Percentiles rank a stretch among this genome's conserved stretches.
phyloP scores from a whole-genome alignment of 30 jellyfish, hydroid and myxozoan genomes.

The Sanderia malayensis region DNA sequence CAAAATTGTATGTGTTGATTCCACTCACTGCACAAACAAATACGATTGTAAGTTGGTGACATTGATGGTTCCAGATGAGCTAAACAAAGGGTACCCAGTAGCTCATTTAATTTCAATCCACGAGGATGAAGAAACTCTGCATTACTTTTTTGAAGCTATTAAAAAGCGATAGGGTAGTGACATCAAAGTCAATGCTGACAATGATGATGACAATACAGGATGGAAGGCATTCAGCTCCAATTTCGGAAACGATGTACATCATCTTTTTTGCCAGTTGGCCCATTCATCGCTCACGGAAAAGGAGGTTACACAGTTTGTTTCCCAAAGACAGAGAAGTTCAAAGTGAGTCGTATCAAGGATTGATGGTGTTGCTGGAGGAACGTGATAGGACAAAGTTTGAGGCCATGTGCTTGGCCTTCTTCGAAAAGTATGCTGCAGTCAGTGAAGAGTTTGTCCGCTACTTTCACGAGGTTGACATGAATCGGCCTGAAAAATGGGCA shows the following conservation, averaged over 20 bases:
- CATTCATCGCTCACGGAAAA: slow-evolving; percentile 60
- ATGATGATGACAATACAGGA: slow-evolving; percentile 35
- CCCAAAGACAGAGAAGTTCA: slow-evolving; percentile 29
- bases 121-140: slow-evolving; percentile 34
- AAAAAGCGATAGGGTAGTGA: neutral
- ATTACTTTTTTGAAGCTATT: slow-evolving; percentile 34
- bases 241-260: slow-evolving; percentile 58
- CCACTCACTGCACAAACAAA: slow-evolving; percentile 26
- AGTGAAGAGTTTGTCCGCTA: slow-evolving; percentile 33
- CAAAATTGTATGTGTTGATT: slow-evolving; percentile 35
- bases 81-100: slow-evolving; percentile 56
- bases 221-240: slow-evolving; percentile 44
- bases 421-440: slow-evolving; percentile 11
- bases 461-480: slow-evolving; percentile 23
- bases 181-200: slow-evolving; percentile 41
- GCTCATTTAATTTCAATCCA: slow-evolving; percentile 36
- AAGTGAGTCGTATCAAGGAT: slow-evolving; percentile 29
- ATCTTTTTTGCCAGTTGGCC: slow-evolving; percentile 50
- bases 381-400: slow-evolving; percentile 26
- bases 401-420: slow-evolving; percentile 30
- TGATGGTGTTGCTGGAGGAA: slow-evolving; percentile 45
- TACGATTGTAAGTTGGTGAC: slow-evolving; percentile 18
- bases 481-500: slow-evolving; percentile 61
- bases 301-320: slow-evolving; percentile 36
- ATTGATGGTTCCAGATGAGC: slow-evolving; percentile 39